These are phyloP conservation scores for Emys orbicularis DNA, from an alignment of 2,797 vertebrate species.

Conservation along the genomic window DNA sequence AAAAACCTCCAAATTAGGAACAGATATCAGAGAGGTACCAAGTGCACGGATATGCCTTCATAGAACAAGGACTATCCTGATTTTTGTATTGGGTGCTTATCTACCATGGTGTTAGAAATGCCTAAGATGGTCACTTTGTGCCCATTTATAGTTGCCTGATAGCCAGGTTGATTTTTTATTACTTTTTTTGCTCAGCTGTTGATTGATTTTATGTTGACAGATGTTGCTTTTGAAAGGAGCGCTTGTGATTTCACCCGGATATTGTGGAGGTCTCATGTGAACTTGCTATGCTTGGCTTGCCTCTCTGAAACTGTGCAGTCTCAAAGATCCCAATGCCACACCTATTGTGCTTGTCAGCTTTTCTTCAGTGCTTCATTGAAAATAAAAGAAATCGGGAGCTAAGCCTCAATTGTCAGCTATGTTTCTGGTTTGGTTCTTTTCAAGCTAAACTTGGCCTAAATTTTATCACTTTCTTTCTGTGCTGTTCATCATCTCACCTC, in stretches of 20 bases:
- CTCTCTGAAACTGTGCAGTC: not conserved
- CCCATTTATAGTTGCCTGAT: not conserved
- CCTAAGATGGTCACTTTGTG: not conserved
- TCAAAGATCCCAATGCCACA: conserved; percentile 33
- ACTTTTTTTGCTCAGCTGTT: not conserved
- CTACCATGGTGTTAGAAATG: not conserved
- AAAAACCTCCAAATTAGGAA: not conserved
- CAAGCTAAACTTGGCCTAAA: not conserved
- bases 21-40: not conserved
- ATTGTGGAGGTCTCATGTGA: not conserved
- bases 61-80: not conserved
- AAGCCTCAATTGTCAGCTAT: not conserved
- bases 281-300: not conserved
- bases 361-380: conserved; percentile 28
- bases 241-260: conserved; percentile 4
- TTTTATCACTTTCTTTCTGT: not conserved
- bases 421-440: conserved; percentile 11
- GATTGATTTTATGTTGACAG: not conserved
- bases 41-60: not conserved
- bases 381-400: conserved; percentile 34
- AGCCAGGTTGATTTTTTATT: conserved; percentile 2
- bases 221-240: conserved; percentile 40
- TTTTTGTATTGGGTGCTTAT: not conserved
- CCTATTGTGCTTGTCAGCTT: conserved; percentile 10
- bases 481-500: not conserved